Base-by-base conservation (phyloP, 1,140 invertebrate species). In the Saccostrea cuccullata region DNA sequence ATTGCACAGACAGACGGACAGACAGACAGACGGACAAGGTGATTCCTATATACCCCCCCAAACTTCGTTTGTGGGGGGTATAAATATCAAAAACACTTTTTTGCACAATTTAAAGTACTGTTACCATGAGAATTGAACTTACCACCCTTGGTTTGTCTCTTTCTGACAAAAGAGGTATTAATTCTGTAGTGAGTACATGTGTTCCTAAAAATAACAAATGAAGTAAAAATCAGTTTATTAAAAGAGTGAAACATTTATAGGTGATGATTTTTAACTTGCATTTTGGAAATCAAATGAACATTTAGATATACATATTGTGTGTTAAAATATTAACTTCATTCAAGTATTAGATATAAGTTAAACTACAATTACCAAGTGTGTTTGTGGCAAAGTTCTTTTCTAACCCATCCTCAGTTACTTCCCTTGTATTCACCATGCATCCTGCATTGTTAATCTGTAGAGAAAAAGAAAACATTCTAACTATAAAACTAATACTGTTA, bases 351-450 rank as follows among this genome's bases (percentile, higher is more conserved):
- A 3, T n/a, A 86, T 17, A 47, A 64, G 1, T 60, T 13, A 17
- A 58, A 36, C 30, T 36, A 36, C 17, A 17, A 64, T 64, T 92
- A 93, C 94, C 95, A 11, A 96, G 90, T 15, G 95, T 95, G 89
- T 96, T 96, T 55, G 95, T 95, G 13, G 96, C 95, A 94, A 96
- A 96, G 87, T 95, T 96, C 40, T 91, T 93, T 87, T 96, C 96
- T 9, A 96, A 86, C 8, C 94, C 95, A 91, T 96, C 95, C 17
- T 91, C 92, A 55, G 95, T 94, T 4, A 95, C 30, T 70, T 92
- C 89, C 90, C 95, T 90, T 86, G 93, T 90, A 82, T 95, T 93
- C 1, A 96, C 90, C 95, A 96, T 95, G 90, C 95, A 95, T 6
- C 96, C 95, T 55, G 96, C 96, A 94, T 96, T 96, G 90, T 96